Evolutionary conservation across 2,113 vertebrate species (phyloP), one percentile per base, ranked within the genome.

Genomic region (Nematolebias whitei): DNA sequence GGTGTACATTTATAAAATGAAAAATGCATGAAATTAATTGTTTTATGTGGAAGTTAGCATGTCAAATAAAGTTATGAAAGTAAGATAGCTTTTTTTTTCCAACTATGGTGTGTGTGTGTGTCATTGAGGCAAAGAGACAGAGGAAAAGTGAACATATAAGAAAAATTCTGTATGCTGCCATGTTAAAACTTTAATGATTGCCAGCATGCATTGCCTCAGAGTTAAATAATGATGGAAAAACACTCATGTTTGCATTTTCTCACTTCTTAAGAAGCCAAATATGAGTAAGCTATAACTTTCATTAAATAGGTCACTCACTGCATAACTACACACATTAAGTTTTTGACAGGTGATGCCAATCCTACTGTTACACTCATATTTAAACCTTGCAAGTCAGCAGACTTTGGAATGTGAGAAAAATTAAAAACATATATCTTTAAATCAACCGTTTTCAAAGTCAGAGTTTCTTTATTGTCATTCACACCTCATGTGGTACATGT

Each of bases 301-400:
- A 64, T 41, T 69, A 72, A 80, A 68, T 80, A 72, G 80, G 84
- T 80, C 80, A 78, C 70, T 58, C 55, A 69, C 71, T 60, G 49
- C 49, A 48, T 35, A 79, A 57, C 65, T 58, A 77, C 51, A 65
- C 70, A 82, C 80, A 85, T 74, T 63, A 71, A 51, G 41, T 40
- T 39, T 65, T 35, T 63, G 73, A 62, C 69, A 71, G 58, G 66
- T 39, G 54, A 71, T 62, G 73, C 53, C 77, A 54, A 79, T 85
- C 66, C 58, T 58, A 48, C 39, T 57, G 44, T 61, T 54, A 48
- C 53, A 74, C 57, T 79, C 45, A 50, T 53, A 74, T 82, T 71
- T 60, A 68, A 68, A 64, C 72, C 64, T 52, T 23, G 44, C 41
- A 43, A 55, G 63, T 41, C 59, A 13, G 63, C 12, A 41, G n/a